Evolutionary conservation across 2,113 vertebrate genomes (phyloP), one percentile per base, ranked within the genome.

Genomic region (Bujurquina vittata): DNA sequence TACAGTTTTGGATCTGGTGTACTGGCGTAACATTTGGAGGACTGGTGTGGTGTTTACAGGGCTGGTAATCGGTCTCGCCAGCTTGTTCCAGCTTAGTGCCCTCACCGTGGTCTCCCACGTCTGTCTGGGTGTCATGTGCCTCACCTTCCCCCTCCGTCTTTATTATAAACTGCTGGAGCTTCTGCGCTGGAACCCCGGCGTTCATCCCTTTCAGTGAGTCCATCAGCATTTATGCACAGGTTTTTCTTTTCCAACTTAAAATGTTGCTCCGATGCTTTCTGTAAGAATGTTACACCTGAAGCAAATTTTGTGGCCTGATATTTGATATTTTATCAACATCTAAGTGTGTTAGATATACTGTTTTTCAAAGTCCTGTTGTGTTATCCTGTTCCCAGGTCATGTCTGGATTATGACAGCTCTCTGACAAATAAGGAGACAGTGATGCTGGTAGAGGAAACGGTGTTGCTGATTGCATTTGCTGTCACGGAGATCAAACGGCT

Each of bases 181-280:
- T 3, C 87, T 97, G 81, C 95, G 89, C 73, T 95, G 94, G 84
- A 95, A 94, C 83, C 88, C 92, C 0, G 95, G 96, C 1, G 20
- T 93, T 67, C 96, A 96, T 33, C 97, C 97, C 18, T 96, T 97
- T 87, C 95, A 97, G 98, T 99, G 91, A 97, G 97, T 93, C 63
- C 72, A 11, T 11, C 26, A 43, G 46, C 18, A 10, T 72, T 72
- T 17, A 29, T 26, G 18, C 49, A 3, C 2, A 40, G 7, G 17
- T 55, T 31, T 54, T 23, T 29, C n/a, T 35, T 67, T 56, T 69
- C 20, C 7, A 59, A 12, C 31, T 43, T 33, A 75, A 75, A 46
- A 57, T 15, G 23, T 15, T 35, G 60, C 67, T 62, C 43, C 18
- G 35, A 62, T 58, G 52, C 54, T 84, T 29, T 72, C 11, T 23